A percentile compares a stretch with the other conserved stretches of the same genome.
Evolutionary conservation across 2,797 vertebrate species (phyloP).

Genomic region (Dryobates pubescens): DNA sequence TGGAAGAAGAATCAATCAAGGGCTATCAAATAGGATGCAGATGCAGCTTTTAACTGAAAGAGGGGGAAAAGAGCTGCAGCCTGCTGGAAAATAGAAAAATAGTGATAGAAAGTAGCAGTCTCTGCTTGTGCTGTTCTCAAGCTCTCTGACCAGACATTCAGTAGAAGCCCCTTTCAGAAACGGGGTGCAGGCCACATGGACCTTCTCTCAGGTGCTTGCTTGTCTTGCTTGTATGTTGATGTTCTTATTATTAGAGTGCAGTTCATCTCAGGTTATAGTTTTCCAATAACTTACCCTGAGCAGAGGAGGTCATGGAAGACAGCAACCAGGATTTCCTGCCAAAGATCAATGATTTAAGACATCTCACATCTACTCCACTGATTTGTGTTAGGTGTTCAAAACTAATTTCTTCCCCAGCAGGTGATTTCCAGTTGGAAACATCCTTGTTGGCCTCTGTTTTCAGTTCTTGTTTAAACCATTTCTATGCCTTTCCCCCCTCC

Average conservation of each 20-base stretch:
- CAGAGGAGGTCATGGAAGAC: not conserved
- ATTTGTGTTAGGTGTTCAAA: slow-evolving; percentile 71
- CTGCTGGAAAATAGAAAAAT: not conserved
- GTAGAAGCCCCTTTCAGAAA: not conserved
- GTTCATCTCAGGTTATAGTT: slow-evolving; percentile 13
- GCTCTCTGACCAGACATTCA: not conserved
- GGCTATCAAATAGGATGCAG: not conserved
- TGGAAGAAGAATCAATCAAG: slow-evolving; percentile 15
- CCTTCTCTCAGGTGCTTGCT: not conserved
- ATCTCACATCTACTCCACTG: slow-evolving; percentile 14
- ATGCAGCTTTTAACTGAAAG: not conserved
- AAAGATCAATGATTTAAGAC: slow-evolving; percentile 53
- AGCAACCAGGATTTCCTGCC: not conserved
- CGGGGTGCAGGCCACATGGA: not conserved
- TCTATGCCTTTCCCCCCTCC: not conserved
- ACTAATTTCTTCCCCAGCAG: slow-evolving; percentile 72
- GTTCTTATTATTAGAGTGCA: not conserved
- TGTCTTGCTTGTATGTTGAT: not conserved
- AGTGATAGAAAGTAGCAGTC: not conserved
- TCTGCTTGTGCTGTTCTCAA: not conserved
- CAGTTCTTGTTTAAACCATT: slow-evolving; percentile 62
- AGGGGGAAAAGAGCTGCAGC: not conserved
- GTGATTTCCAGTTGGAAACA: slow-evolving; percentile 66
- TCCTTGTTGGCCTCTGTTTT: slow-evolving; percentile 57
- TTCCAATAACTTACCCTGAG: slow-evolving; percentile 16